Evolutionary conservation across 2,888 invertebrate genomes (phyloP), one percentile per base, ranked within the genome.

Genomic region (Dasysyrphus tricinctus): DNA sequence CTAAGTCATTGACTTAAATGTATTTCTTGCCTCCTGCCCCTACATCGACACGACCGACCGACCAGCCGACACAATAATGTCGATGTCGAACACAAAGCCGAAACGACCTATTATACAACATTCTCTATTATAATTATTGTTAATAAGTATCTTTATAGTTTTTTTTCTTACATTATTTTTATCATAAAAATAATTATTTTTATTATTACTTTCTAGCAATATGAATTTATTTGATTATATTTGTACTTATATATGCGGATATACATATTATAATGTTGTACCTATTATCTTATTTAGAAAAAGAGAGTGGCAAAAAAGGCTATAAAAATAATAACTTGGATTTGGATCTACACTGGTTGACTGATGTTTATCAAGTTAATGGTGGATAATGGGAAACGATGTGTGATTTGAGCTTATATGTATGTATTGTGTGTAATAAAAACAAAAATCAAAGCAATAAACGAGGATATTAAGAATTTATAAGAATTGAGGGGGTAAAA

Each of bases 51-150:
- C 2, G 0, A 16, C 34, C 34, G 11, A 57, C 57, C 14, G 54
- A 51, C 12, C 24, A 8, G 16, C 34, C n/a, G 24, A 24, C 42
- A 61, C 39, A 61, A 39, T 19, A 61, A 61, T 42, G 67, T 19
- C 51, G 59, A 77, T 61, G 75, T 80, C 67, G 74, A 85, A 84
- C 75, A 54, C 63, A 63, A 32, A 44, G 72, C 79, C 72, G 51
- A 81, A 85, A 85, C 77, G 77, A 77, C 63, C 80, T 56, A 85
- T 85, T 85, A 77, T 81, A 81, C 81, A 80, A 85, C 75, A 76
- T 84, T 84, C 67, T 76, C 84, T 76, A 80, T 84, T 34, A 39
- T 61, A 84, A 84, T 85, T 69, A 73, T 80, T 85, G 80, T 85
- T 85, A 77, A 85, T 85, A 85, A 81, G 72, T 85, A 69, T 51